Conservation (phyloP, 2,888 invertebrate species). For the Melinopterus prodromus region DNA sequence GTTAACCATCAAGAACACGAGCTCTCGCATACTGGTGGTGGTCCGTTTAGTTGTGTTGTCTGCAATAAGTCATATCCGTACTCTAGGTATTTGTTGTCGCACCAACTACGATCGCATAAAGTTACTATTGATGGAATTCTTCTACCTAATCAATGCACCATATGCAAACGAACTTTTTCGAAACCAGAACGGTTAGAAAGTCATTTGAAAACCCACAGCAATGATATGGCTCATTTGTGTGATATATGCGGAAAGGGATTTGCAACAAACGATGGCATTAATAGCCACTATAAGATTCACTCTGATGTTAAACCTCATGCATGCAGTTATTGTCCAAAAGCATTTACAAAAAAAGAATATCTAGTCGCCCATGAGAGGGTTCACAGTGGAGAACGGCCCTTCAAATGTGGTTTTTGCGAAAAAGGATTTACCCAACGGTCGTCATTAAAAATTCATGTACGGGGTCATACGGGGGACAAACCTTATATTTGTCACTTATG, state of each 20-base stretch:
- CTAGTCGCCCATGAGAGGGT: constrained; percentile 53
- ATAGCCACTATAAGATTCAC: constrained; percentile 49
- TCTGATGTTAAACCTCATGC: constrained; percentile 49
- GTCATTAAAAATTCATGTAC: background rate
- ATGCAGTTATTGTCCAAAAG: constrained; percentile 49
- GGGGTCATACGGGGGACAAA: background rate
- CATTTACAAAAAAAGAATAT: constrained; percentile 50
- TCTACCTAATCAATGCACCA: constrained; percentile 33
- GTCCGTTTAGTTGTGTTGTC: constrained; percentile 58
- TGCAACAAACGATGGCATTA: constrained; percentile 51
- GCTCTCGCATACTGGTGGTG: constrained; percentile 24
- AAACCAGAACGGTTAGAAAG: constrained; percentile 56
- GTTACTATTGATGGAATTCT: constrained; percentile 59
- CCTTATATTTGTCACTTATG: background rate
- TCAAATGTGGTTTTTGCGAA: background rate
- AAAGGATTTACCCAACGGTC: background rate
- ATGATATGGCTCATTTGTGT: constrained; percentile 51
- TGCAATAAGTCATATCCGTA: constrained; percentile 51
- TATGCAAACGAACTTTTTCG: constrained; percentile 52
- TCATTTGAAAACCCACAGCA: constrained; percentile 53
- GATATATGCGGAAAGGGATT: constrained; percentile 55
- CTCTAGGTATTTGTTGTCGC: constrained; percentile 60
- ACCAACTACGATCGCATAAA: constrained; percentile 56
- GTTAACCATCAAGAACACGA: constrained; percentile 64
- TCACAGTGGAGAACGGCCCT: constrained; percentile 53